Conservation (phyloP, 2,797 vertebrate genomes). For the Margarornis squamiger region DNA sequence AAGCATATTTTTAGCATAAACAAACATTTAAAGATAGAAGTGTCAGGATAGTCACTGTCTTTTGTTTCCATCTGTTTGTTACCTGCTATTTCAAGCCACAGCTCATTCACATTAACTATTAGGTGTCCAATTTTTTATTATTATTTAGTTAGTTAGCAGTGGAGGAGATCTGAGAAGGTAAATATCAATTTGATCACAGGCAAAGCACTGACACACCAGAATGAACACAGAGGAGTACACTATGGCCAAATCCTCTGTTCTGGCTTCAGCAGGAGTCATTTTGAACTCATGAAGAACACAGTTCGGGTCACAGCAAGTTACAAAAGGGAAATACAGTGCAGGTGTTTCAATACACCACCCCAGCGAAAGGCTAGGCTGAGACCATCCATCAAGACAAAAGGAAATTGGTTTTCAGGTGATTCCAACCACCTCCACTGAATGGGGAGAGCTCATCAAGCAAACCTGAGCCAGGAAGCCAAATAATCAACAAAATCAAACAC, state of each 20-base stretch:
- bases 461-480: background rate
- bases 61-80: constrained; percentile 76
- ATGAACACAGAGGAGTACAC: background rate
- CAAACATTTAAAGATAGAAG: constrained; percentile 82
- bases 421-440: background rate
- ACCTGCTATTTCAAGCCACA: constrained; percentile 64
- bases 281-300: background rate
- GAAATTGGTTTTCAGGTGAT: background rate
- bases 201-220: background rate
- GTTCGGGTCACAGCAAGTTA: background rate
- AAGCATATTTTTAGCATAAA: constrained; percentile 79
- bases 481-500: constrained; percentile 14
- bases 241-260: background rate
- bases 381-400: background rate
- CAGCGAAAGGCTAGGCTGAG: background rate
- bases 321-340: background rate
- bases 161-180: background rate
- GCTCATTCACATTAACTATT: constrained; percentile 46
- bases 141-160: background rate
- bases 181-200: background rate
- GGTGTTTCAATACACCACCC: background rate
- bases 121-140: background rate
- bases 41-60: constrained; percentile 70
- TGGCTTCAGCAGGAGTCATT: background rate
- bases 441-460: constrained; percentile 10